Conservation (phyloP, 2,113 vertebrate species). For the Ameiurus melas region DNA sequence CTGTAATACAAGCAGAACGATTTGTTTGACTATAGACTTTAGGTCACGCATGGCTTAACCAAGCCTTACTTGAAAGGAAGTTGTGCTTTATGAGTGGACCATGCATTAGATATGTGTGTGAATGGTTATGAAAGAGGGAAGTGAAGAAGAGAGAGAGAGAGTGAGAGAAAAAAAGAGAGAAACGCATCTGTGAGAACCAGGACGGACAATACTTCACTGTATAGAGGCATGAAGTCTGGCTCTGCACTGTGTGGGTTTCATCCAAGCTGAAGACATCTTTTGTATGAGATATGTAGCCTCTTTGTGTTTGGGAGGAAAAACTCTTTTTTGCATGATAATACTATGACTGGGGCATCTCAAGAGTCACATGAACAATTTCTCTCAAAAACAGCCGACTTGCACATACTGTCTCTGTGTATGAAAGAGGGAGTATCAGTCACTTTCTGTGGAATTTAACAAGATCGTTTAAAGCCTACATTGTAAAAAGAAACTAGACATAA, state of each 20-base stretch:
- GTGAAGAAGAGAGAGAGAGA: constrained; percentile 30
- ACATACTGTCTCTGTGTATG: constrained; percentile 41
- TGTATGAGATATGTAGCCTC: constrained; percentile 70
- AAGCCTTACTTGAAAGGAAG: background rate
- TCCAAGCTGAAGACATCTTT: constrained; percentile 70
- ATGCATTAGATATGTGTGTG: constrained; percentile 2
- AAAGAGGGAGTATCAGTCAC: constrained; percentile 2
- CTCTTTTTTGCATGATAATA: constrained; percentile 82
- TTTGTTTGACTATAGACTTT: background rate
- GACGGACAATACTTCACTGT: constrained; percentile 64
- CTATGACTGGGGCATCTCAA: constrained; percentile 68
- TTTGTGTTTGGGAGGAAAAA: constrained; percentile 60
- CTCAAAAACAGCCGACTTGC: constrained; percentile 26
- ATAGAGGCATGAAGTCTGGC: constrained; percentile 66
- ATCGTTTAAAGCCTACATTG: background rate
- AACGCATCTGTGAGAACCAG: constrained; percentile 61
- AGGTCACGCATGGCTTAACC: background rate
- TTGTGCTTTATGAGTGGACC: background rate
- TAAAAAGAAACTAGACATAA: constrained; percentile 11
- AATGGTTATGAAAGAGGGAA: constrained; percentile 36
- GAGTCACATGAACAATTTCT: constrained; percentile 68
- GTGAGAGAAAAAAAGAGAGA: constrained; percentile 7
- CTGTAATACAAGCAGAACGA: background rate
- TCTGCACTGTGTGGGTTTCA: constrained; percentile 70
- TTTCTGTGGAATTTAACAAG: constrained; percentile 19